Evolutionary conservation across 2,888 invertebrate genomes (phyloP), one percentile per base, ranked within the genome.

Genomic region (Stenichneumon culpator): DNA sequence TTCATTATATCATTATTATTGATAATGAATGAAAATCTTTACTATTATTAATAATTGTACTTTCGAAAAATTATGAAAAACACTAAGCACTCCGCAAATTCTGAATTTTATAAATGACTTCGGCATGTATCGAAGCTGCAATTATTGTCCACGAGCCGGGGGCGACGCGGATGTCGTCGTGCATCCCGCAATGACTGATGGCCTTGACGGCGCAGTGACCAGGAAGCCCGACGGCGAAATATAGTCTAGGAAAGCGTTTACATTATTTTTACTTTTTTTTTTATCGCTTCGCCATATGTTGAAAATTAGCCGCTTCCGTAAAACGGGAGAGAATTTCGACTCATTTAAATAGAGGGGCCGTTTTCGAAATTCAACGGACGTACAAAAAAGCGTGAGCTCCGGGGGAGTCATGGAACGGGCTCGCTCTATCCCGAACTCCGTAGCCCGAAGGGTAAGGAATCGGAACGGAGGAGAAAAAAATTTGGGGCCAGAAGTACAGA

Each of bases 251-350:
- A 78, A 69, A 78, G 50, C 54, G 36, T 57, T 54, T n/a, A 65
- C 22, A 57, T 39, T 78, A 57, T 39, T 78, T 22, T 39, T 68
- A 28, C 36, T 6, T 28, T 79, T 81, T 85, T 86, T 87, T 87
- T 78, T 82, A 85, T 87, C 83, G 79, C 79, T 84, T 79, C 83
- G 84, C 89, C 91, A 91, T 90, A 89, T 91, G 91, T 88, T 90
- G 86, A 86, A 89, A 90, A 90, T 90, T 89, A 88, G 88, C 87
- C 82, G 89, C 82, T 91, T 91, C 90, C 90, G 90, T 89, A 87
- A 88, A 89, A 88, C 78, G 82, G 86, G 80, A 79, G 86, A 81
- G 84, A 81, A 72, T 74, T 79, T 78, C 81, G 85, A 82, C 86
- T 88, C 87, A 89, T 89, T 89, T 89, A 87, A 89, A 89, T 89